Base-by-base conservation (phyloP, 1,140 invertebrate species). In the Sesamia nonagrioides region DNA sequence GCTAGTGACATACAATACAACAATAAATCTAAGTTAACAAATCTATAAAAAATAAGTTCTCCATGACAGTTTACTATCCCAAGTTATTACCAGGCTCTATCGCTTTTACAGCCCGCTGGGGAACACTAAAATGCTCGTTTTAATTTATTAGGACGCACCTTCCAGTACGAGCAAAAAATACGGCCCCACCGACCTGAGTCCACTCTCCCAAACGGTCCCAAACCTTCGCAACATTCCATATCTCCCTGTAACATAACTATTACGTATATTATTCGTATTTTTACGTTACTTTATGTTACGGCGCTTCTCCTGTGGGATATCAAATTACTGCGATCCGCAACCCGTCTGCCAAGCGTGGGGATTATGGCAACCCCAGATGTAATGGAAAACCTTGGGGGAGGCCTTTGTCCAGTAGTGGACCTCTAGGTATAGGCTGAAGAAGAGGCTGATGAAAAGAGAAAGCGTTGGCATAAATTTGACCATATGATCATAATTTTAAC, bases 21-120 rank as follows among this genome's bases (percentile, higher is more conserved):
- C n/a, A n/a, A n/a, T n/a, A n/a, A n/a, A n/a, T n/a, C n/a, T n/a
- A n/a, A n/a, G 58, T 33, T 61, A 35, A 33, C 33, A 37, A 37
- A 61, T 61, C 58, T 37, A 61, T 61, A n/a, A n/a, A 61, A 61
- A 61, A 37, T 61, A 61, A 63, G 42, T 63, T 40, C 35, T n/a
- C 60, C 60, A 18, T 63, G 60, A 63, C 60, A 63, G 60, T 18
- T 5, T 17, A 63, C 60, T 63, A 42, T 63, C n/a, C 35, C 60
- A 63, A 63, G 18, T 63, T 40, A 63, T 63, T 42, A 63, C 15
- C 37, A 40, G 13, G 5, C 35, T 17, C 35, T 63, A 63, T 63
- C 60, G 6, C 7, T 3, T 37, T 40, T 40, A 63, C 35, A n/a
- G 9, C 35, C 35, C 60, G 3, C 35, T 18, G 8, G 60, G 60